These are phyloP conservation scores for Oncorhynchus tshawytscha DNA, from an alignment of 2,113 vertebrate species.

Conservation along the genomic window DNA sequence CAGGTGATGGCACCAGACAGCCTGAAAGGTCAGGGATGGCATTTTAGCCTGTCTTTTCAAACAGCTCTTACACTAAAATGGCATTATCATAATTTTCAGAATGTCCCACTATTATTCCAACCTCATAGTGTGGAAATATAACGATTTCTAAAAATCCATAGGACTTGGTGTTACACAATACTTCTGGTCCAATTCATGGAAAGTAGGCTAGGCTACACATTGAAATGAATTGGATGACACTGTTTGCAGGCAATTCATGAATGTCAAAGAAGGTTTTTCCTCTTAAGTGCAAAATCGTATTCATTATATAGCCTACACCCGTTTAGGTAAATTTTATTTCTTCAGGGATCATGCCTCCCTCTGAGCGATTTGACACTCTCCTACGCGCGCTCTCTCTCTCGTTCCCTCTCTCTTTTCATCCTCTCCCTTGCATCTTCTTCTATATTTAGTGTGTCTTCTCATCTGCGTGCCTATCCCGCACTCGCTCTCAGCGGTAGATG, in stretches of 20 bases:
- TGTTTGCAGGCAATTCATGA: constrained; percentile 51
- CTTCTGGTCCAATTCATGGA: constrained; percentile 3
- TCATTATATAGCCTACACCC: constrained; percentile 7
- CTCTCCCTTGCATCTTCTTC: constrained; percentile 15
- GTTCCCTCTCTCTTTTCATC: constrained; percentile 13
- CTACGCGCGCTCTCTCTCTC: constrained; percentile 30
- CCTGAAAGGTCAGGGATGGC: too few relatives aligned
- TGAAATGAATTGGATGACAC: constrained; percentile 21
- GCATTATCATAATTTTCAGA: too few relatives aligned
- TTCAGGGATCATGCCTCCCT: constrained; percentile 44
- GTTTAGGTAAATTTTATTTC: constrained; percentile 62
- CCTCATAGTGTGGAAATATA: too few relatives aligned
- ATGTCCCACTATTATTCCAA: too few relatives aligned
- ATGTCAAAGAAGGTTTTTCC: constrained; percentile 29
- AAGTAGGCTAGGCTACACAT: constrained; percentile 20
- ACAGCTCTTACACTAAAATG: too few relatives aligned
- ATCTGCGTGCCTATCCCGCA: constrained; percentile 15
- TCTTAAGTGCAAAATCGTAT: not conserved
- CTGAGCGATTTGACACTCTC: constrained; percentile 51
- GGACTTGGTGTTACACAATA: not conserved
- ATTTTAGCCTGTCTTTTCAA: too few relatives aligned
- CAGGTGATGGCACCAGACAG: too few relatives aligned
- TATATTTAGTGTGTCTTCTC: constrained; percentile 29
- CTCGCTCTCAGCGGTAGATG: constrained; percentile 23
- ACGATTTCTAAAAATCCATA: not conserved